Evolutionary conservation across 1,140 invertebrate species (phyloP), one percentile per base, ranked within the genome.

Genomic region (Agrilus planipennis): DNA sequence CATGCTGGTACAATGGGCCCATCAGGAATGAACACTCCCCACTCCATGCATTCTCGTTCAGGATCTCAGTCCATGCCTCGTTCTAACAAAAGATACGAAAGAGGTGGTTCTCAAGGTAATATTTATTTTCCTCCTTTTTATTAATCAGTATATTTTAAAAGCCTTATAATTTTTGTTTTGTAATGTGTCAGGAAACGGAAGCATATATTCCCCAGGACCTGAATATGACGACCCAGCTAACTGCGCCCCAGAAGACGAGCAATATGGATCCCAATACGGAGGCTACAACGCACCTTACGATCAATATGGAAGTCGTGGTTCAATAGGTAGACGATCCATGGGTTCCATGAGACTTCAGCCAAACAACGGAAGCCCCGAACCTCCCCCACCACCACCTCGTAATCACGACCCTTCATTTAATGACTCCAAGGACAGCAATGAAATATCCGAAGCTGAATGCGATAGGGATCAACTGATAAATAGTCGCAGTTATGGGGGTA

Each of bases 171-270:
- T 71, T 21, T 69, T n/a, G n/a, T n/a, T n/a, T n/a, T n/a, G n/a
- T n/a, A n/a, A n/a, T n/a, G n/a, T n/a, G n/a, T n/a, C 72, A 61
- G 76, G 76, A 47, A 75, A 77, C 52, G 77, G 75, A 44, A 77
- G 76, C 41, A 77, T 79, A 59, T 79, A 77, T 55, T 76, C 75
- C n/a, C 76, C 76, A 39, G 76, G 75, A 28, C 84, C 79, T 27
- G 84, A 89, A 70, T 89, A 89, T 63, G 86, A 90, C 59, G 86
- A 90, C 60, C 86, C 86, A n/a, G 86, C 85, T 16, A 89, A 88
- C 57, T 88, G 84, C 58, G 81, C 81, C 2, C 80, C 81, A n/a
- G 84, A 89, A 61, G 84, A 88, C 62, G 84, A 88, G 61, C 84
- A 86, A 48, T 89, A 89, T 57, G 81, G 83, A 44, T 81, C 83